These are phyloP conservation scores for Mus spicilegus DNA, from an alignment of 2,113 vertebrate species.

Conservation along the genomic window DNA sequence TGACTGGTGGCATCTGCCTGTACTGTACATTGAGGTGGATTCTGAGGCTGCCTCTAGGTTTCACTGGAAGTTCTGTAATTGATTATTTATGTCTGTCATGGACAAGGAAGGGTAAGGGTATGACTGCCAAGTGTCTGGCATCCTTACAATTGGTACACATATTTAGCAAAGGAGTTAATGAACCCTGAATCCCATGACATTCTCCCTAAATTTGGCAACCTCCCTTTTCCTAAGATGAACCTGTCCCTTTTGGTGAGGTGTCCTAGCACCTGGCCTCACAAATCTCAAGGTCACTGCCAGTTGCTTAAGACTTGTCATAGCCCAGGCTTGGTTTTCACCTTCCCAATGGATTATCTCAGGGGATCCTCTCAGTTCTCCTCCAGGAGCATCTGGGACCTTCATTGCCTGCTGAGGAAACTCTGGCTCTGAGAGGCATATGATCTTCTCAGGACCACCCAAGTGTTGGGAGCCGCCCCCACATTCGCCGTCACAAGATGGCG, in stretches of 20 bases:
- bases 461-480: no score
- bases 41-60: conserved; percentile 13
- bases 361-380: background rate
- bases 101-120: background rate
- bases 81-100: background rate
- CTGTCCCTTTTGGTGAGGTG: background rate
- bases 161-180: conserved; percentile 27
- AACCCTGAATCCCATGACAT: background rate
- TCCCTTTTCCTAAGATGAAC: background rate
- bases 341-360: background rate
- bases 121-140: background rate
- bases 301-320: background rate
- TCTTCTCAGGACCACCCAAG: background rate
- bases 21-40: background rate
- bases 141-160: background rate
- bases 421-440: background rate
- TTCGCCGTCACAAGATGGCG: no score
- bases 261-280: background rate
- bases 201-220: conserved; percentile 1
- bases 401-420: background rate
- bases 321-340: background rate
- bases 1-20: background rate
- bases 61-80: background rate
- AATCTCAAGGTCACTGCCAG: background rate
- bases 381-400: background rate